phyloP scores from a whole-genome alignment of 2,797 vertebrate species.

The Eulemur rubriventer region DNA sequence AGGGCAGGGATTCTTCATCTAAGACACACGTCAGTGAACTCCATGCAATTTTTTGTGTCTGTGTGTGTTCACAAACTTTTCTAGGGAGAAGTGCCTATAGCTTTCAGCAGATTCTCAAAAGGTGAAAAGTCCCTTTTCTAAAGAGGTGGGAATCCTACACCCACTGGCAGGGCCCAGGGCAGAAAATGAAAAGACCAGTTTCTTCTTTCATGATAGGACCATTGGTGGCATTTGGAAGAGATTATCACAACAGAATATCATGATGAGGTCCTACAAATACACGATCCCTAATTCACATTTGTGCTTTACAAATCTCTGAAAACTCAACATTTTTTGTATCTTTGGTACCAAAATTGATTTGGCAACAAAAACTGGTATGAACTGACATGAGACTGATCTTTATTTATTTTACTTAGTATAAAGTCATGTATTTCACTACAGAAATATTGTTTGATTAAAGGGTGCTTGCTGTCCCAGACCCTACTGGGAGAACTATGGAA shows the following conservation, averaged over 20 bases:
- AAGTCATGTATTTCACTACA: background rate
- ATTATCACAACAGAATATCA: background rate
- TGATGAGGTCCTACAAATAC: rapidly evolving
- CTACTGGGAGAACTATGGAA: background rate
- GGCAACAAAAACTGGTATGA: background rate
- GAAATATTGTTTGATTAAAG: background rate
- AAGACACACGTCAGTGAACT: background rate
- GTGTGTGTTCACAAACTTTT: background rate
- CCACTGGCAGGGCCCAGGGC: background rate
- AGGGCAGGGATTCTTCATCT: background rate
- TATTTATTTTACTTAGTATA: background rate
- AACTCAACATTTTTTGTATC: background rate
- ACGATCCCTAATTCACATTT: background rate
- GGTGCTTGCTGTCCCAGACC: background rate
- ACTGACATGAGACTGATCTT: background rate
- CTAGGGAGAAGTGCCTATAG: background rate
- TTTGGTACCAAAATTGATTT: background rate
- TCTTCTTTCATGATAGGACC: background rate
- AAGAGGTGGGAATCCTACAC: background rate
- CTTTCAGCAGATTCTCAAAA: background rate
- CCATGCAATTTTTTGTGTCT: background rate
- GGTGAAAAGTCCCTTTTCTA: background rate
- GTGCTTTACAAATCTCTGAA: background rate
- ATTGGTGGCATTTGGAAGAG: background rate
- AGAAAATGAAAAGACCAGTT: background rate